phyloP scores from a whole-genome alignment of 2,888 invertebrate genomes.

The Hofmannophila pseudospretella region DNA sequence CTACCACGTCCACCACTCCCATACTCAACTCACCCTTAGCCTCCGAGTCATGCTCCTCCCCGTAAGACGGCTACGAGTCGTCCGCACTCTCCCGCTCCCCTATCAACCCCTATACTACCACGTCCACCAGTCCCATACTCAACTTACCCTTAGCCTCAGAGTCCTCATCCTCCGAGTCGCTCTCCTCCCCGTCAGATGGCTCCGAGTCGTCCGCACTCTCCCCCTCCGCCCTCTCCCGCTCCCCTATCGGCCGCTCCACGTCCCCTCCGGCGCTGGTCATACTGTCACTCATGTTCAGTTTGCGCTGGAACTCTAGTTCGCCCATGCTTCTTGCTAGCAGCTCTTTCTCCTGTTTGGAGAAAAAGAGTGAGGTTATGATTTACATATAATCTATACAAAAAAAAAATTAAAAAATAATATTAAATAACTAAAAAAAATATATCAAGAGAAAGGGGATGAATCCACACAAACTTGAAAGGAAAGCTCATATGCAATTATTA shows the following conservation, averaged over 20 bases:
- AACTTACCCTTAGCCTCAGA: conserved; percentile 72
- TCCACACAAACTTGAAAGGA: too few species aligned
- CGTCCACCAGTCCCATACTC: too few species aligned
- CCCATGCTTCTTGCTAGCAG: conserved; percentile 68
- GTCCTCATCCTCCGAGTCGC: conserved; percentile 78
- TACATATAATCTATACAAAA: too few species aligned
- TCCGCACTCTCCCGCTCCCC: conserved; percentile 73
- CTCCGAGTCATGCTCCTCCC: conserved; percentile 40
- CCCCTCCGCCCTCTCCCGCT: conserved; percentile 73
- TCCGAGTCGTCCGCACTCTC: conserved; percentile 78
- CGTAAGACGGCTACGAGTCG: conserved; percentile 76
- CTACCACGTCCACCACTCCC: too few species aligned
- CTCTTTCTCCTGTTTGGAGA: conserved; percentile 66
- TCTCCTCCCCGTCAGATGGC: conserved; percentile 76
- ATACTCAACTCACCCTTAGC: not conserved
- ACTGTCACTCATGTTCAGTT: conserved; percentile 57
- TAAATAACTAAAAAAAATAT: too few species aligned
- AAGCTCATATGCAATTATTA: too few species aligned
- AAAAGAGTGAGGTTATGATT: too few species aligned
- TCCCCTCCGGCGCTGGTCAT: conserved; percentile 36
- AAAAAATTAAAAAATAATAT: too few species aligned
- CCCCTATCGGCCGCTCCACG: conserved; percentile 57
- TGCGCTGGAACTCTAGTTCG: conserved; percentile 67
- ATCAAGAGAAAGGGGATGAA: too few species aligned
- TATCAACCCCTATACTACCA: not conserved